These are phyloP conservation scores for Pristionchus mayeri DNA, from an alignment of 2,888 invertebrate genomes.

Conservation along the genomic window DNA sequence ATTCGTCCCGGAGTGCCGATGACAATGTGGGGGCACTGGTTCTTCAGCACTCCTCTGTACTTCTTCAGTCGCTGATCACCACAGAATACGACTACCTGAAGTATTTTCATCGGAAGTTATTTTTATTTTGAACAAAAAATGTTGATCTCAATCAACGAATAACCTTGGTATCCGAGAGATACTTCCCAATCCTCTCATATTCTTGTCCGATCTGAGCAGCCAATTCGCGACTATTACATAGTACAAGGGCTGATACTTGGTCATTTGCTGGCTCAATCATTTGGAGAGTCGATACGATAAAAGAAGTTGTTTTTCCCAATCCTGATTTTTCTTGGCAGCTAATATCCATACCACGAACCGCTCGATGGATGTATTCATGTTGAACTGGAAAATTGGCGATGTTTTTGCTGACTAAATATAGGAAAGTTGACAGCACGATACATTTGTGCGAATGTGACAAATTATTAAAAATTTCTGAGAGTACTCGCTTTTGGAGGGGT, in stretches of 20 bases:
- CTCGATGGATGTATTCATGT: background rate
- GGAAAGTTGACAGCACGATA: no score
- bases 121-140: no score
- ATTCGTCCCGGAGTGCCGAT: background rate
- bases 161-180: background rate
- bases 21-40: background rate
- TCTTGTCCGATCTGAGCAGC: background rate
- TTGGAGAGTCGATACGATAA: background rate
- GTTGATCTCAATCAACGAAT: no score
- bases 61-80: background rate
- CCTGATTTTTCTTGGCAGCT: background rate
- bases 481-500: no score
- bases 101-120: background rate
- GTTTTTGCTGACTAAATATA: no score
- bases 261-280: background rate
- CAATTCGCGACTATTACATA: background rate
- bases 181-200: background rate
- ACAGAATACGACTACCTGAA: background rate
- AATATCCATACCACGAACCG: background rate
- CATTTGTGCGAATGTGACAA: no score
- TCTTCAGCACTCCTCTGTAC: background rate
- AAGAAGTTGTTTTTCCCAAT: background rate
- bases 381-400: background rate
- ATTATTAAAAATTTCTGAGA: no score
- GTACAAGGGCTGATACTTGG: background rate